These are phyloP conservation scores for Pogonocichla stellata DNA, from an alignment of 2,113 vertebrate genomes.

Conservation along the genomic window DNA sequence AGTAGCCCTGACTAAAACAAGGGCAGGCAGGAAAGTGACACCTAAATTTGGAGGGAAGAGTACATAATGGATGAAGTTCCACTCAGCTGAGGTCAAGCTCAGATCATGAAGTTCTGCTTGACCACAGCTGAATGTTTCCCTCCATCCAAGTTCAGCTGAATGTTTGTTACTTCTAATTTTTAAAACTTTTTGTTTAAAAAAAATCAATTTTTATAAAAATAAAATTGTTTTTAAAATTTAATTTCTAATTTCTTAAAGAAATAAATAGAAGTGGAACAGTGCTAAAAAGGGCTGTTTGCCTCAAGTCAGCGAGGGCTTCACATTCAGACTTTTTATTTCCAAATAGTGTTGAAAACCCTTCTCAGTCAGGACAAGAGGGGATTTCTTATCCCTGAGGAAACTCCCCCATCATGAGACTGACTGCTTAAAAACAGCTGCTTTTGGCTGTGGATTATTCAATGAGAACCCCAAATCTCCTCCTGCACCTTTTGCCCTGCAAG, in stretches of 20 bases:
- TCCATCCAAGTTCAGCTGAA: background rate
- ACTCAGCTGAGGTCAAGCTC: background rate
- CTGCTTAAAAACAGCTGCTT: background rate
- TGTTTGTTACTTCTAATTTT: background rate
- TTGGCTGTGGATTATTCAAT: background rate
- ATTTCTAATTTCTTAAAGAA: background rate
- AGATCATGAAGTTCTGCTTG: background rate
- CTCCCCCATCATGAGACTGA: fast-evolving
- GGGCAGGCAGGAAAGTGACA: background rate
- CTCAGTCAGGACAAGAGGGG: background rate
- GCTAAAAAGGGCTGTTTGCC: background rate
- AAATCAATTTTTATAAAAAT: background rate
- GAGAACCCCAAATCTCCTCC: background rate
- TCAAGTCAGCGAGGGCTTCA: background rate
- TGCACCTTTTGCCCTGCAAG: fast-evolving
- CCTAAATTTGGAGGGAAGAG: fast-evolving
- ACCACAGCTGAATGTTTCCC: fast-evolving
- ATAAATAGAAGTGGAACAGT: background rate
- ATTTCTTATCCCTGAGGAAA: background rate
- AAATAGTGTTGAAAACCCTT: background rate
- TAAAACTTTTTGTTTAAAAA: background rate
- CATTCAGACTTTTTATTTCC: fast-evolving
- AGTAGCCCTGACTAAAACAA: fast-evolving
- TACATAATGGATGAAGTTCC: fast-evolving
- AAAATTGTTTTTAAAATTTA: fast-evolving